A percentile compares a stretch with the other conserved stretches of the same genome.
Conservation (phyloP, 2,888 invertebrate genomes). For the Saturnia japonica region DNA sequence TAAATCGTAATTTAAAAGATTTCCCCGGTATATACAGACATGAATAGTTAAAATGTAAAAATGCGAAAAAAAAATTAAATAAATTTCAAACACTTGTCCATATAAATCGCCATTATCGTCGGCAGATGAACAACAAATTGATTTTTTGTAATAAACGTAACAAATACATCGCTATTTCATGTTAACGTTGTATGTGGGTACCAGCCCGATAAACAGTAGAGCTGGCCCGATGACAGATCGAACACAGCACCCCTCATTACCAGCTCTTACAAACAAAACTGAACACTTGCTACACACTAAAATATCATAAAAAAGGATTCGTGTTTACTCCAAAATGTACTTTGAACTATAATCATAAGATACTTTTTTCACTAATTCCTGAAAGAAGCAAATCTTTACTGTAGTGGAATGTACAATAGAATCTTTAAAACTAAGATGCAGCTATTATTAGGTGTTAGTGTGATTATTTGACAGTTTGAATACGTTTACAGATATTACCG, state of each 20-base stretch:
- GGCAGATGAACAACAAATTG: slow-evolving; percentile 48
- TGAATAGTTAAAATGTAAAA: neutral
- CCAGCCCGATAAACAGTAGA: slow-evolving; percentile 63
- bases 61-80: slow-evolving; percentile 26
- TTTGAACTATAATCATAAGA: slow-evolving; percentile 34
- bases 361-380: slow-evolving; percentile 26
- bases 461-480: slow-evolving; percentile 82
- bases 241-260: slow-evolving; percentile 73
- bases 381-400: slow-evolving; percentile 43
- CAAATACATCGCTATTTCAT: slow-evolving; percentile 47
- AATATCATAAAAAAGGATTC: slow-evolving; percentile 62
- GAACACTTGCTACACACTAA: slow-evolving; percentile 53
- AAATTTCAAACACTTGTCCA: slow-evolving; percentile 34
- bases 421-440: slow-evolving; percentile 70
- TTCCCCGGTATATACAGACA: slow-evolving; percentile 14
- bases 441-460: slow-evolving; percentile 80
- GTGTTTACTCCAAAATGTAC: slow-evolving; percentile 40
- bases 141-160: slow-evolving; percentile 50
- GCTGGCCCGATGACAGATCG: slow-evolving; percentile 65
- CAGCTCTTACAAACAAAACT: slow-evolving; percentile 61
- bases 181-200: slow-evolving; percentile 57
- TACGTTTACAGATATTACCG: slow-evolving; percentile 79
- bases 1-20: slow-evolving; percentile 5
- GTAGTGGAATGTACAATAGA: slow-evolving; percentile 64
- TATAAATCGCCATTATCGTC: slow-evolving; percentile 43